These are phyloP conservation scores for Drosophila atroscutellata DNA, from an alignment of 2,888 invertebrate genomes.

Conservation along the genomic window DNA sequence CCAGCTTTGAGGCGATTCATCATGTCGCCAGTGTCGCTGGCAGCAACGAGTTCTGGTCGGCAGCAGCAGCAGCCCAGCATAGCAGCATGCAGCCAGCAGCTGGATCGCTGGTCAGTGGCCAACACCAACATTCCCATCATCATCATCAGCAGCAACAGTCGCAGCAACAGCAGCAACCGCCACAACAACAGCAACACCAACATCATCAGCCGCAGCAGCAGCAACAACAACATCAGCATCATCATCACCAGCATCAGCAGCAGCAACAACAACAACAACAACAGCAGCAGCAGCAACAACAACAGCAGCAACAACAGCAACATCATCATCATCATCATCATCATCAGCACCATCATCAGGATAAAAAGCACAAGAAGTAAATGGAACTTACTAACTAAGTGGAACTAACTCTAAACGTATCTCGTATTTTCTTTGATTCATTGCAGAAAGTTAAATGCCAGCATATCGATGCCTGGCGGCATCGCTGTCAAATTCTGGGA, in stretches of 20 bases:
- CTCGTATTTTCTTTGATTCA: neutral
- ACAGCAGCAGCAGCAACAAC: accelerated
- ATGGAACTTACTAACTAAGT: conserved; percentile 5
- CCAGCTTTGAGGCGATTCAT: conserved; percentile 96
- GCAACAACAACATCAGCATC: conserved; percentile 84
- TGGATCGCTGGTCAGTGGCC: conserved; percentile 85
- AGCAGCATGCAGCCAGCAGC: conserved; percentile 87
- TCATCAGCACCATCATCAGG: conserved; percentile 64
- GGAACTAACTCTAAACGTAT: too few species aligned
- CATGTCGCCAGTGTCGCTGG: conserved; percentile 88
- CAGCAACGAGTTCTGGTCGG: conserved; percentile 88
- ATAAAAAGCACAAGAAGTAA: conserved; percentile 81
- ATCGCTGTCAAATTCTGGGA: conserved; percentile 54
- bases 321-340: conserved; percentile 32
- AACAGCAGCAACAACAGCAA: accelerated
- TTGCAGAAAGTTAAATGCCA: conserved; percentile 72
- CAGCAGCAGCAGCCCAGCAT: conserved; percentile 88
- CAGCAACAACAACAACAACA: conserved; percentile 77
- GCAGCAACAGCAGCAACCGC: conserved; percentile 31
- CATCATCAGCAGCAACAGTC: conserved; percentile 73
- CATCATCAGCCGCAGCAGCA: conserved; percentile 85
- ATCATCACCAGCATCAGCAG: conserved; percentile 73
- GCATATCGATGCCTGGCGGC: conserved; percentile 48
- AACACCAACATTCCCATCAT: conserved; percentile 77
- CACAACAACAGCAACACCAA: conserved; percentile 51